Base-by-base conservation (phyloP, 2,113 vertebrate species). In the Lepus timidus region DNA sequence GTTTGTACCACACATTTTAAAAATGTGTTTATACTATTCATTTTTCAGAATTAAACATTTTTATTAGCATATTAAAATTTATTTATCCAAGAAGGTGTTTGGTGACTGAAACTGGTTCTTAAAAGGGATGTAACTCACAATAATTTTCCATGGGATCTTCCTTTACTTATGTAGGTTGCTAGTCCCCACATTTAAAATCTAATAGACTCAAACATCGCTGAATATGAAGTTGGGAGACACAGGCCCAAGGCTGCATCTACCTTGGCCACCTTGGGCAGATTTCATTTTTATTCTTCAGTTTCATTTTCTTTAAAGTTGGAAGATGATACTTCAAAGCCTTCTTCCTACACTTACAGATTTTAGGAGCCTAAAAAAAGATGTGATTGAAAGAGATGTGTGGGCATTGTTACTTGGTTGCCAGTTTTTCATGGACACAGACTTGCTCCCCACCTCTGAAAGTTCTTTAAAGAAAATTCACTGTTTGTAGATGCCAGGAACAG, bases 271-370 rank as follows among this genome's bases (percentile, higher is more conserved):
- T 76, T 93, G 33, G 71, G 51, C 85, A 79, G 83, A 49, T 92
- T 90, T 93, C 44, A 76, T 49, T 81, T 86, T 94, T 94, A 51
- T 94, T 73, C 55, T 93, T 93, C 39, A 25, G 3, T 88, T 96
- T 90, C 20, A 65, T 80, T 95, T 86, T 79, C 27, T 93, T 96
- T 81, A 65, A 90, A 96, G 92, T 55, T 20, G 94, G 73, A 90
- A 68, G 20, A 78, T 83, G 22, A 71, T 78, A 86, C 17, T 78
- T 91, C 20, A 80, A 64, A 68, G 52, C 20, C 8, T 79, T 6
- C n/a, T 90, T 74, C 36, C 25, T 9, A 58, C 25, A 81, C 23
- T 31, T 33, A 68, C 78, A 89, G n/a, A 92, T 70, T 93, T 79
- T 25, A 76, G 29, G 14, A 83, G 17, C n/a, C 90, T 9, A 62